Evolutionary conservation across 2,888 invertebrate genomes (phyloP), one percentile per base, ranked within the genome.

Genomic region (Noctua pronuba): DNA sequence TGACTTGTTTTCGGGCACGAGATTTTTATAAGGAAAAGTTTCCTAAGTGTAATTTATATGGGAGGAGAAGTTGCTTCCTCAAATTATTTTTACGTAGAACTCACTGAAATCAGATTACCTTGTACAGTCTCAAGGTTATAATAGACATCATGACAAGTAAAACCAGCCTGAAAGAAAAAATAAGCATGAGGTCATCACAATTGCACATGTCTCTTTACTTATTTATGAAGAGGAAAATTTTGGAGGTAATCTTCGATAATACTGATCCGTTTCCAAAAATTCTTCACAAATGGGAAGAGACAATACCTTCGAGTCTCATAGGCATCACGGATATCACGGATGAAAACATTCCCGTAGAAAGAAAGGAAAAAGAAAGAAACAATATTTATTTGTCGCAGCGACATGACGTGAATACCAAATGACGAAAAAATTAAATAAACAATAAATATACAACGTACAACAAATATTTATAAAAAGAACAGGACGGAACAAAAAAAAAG

Each of bases 11-110:
- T 46, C 16, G 28, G 60, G 38, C 2, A 68, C 28, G n/a, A 44
- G 21, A 69, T 60, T 44, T 35, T 76, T 38, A 18, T 28, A 52
- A 60, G 58, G n/a, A 73, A 73, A 35, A 68, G 64, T 55, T 67
- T 68, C 52, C 21, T 28, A 73, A 73, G 60, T 31, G 31, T 69
- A 82, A 76, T 85, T 82, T 72, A 70, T 65, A 55, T 24, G 18
- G n/a, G 24, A 28, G 21, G 38, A 18, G 21, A 49, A 68, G 11
- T 28, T 60, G 60, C 62, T 67, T 58, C 24, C 41, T 52, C 24
- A 38, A 64, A 75, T 62, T 74, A 10, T 80, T 24, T 49, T 62
- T 24, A 28, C 28, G 38, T 49, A 41, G n/a, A 21, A 46, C 24
- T 28, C 6, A 6, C n/a, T 35, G n/a, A 31, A 49, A 77, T 58